These are phyloP conservation scores for Radopholus similis DNA, from an alignment of 1,140 invertebrate species.

Conservation along the genomic window DNA sequence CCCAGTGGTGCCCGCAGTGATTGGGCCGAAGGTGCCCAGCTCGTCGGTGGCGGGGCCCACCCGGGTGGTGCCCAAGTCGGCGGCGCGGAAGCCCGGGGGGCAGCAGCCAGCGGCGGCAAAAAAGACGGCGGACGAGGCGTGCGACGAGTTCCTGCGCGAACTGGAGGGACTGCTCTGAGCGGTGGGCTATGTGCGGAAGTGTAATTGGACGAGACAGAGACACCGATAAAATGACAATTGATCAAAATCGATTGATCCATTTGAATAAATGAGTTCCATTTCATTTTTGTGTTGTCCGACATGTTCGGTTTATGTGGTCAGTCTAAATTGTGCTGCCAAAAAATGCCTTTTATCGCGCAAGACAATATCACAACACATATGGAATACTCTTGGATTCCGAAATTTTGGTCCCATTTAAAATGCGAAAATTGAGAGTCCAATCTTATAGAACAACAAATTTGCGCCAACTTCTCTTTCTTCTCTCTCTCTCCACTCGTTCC, in stretches of 20 bases:
- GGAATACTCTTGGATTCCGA: too few species aligned
- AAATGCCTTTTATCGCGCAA: too few species aligned
- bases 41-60: background rate
- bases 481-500: too few species aligned
- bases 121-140: slow-evolving; percentile 23
- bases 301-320: background rate
- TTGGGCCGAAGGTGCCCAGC: background rate
- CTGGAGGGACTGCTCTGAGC: slow-evolving; percentile 14
- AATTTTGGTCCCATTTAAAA: too few species aligned
- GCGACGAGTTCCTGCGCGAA: slow-evolving; percentile 27
- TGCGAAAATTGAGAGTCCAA: too few species aligned
- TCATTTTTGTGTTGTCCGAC: background rate
- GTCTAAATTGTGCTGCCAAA: too few species aligned
- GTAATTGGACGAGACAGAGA: background rate
- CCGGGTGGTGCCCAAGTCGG: background rate
- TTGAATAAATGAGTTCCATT: background rate
- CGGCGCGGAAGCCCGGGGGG: background rate
- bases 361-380: too few species aligned
- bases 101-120: background rate
- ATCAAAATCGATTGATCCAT: background rate
- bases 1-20: background rate
- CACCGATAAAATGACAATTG: background rate
- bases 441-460: too few species aligned
- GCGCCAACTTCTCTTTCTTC: too few species aligned
- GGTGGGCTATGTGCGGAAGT: background rate